Conservation (phyloP, 2,888 invertebrate genomes). For the Anodontia alba region DNA sequence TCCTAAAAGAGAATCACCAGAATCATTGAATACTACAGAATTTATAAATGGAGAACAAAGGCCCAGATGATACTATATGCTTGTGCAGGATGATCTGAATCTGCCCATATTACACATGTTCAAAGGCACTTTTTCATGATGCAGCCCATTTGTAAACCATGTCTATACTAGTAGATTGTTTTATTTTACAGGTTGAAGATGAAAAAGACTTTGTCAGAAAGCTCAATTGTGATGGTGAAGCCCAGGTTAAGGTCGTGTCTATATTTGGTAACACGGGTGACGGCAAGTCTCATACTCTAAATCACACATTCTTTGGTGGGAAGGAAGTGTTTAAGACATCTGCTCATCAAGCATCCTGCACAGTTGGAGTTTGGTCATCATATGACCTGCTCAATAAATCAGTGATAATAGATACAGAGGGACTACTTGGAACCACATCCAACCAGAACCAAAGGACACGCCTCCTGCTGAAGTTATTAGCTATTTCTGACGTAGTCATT, state of each 20-base stretch:
- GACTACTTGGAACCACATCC: constrained; percentile 88
- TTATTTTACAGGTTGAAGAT: constrained; percentile 74
- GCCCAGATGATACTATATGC: too few species aligned
- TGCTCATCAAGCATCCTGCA: constrained; percentile 89
- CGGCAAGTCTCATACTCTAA: constrained; percentile 92
- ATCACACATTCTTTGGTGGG: constrained; percentile 90
- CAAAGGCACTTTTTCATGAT: too few species aligned
- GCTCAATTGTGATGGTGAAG: constrained; percentile 80
- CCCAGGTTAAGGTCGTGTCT: constrained; percentile 90
- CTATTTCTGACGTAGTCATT: constrained; percentile 92
- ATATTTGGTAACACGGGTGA: constrained; percentile 94
- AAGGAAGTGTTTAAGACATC: constrained; percentile 89
- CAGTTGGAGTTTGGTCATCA: constrained; percentile 92
- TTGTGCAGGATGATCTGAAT: too few species aligned
- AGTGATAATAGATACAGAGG: constrained; percentile 92
- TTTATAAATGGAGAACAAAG: too few species aligned
- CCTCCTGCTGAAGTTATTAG: constrained; percentile 91
- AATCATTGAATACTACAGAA: too few species aligned
- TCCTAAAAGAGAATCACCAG: too few species aligned
- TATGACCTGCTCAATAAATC: constrained; percentile 89
- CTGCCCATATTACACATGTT: too few species aligned
- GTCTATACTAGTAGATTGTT: too few species aligned
- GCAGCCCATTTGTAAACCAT: too few species aligned
- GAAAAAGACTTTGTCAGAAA: constrained; percentile 82
- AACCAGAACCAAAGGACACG: constrained; percentile 89